These are phyloP conservation scores for Drosophila gaucha DNA, from an alignment of 2,888 invertebrate species.

Conservation along the genomic window DNA sequence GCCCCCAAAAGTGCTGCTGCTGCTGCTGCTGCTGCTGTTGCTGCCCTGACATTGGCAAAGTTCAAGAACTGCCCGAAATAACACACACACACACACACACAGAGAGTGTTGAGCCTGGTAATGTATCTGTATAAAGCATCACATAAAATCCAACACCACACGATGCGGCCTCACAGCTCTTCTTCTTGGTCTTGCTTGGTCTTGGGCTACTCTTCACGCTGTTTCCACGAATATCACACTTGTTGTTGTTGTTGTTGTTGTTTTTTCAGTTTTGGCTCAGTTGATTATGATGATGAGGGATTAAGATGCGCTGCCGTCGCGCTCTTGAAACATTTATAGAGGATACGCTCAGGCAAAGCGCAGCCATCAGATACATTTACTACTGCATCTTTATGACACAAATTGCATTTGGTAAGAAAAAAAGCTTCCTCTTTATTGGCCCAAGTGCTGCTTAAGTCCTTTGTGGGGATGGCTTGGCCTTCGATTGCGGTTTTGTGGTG, in stretches of 20 bases:
- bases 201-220: conserved; percentile 50
- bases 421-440: neutral
- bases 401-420: conserved; percentile 21
- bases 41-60: conserved; percentile 69
- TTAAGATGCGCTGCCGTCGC: conserved; percentile 57
- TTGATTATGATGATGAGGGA: conserved; percentile 74
- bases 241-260: conserved; percentile 10
- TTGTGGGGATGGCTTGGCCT: conserved; percentile 19
- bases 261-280: conserved; percentile 38
- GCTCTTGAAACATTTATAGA: conserved; percentile 47
- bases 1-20: conserved; percentile 51
- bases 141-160: conserved; percentile 29
- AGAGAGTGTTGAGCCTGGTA: conserved; percentile 10
- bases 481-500: conserved; percentile 17
- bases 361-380: conserved; percentile 59
- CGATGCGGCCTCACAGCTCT: conserved; percentile 9
- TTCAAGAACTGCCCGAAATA: conserved; percentile 63
- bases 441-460: neutral
- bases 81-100: conserved; percentile 20
- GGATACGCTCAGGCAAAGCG: conserved; percentile 29
- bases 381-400: conserved; percentile 59
- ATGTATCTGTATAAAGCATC: conserved; percentile 30
- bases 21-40: conserved; percentile 6
- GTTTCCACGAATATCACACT: conserved; percentile 78
- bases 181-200: conserved; percentile 12